These are phyloP conservation scores for Epinephelus cyanopodus DNA, from an alignment of 2,113 vertebrate species.

Conservation along the genomic window DNA sequence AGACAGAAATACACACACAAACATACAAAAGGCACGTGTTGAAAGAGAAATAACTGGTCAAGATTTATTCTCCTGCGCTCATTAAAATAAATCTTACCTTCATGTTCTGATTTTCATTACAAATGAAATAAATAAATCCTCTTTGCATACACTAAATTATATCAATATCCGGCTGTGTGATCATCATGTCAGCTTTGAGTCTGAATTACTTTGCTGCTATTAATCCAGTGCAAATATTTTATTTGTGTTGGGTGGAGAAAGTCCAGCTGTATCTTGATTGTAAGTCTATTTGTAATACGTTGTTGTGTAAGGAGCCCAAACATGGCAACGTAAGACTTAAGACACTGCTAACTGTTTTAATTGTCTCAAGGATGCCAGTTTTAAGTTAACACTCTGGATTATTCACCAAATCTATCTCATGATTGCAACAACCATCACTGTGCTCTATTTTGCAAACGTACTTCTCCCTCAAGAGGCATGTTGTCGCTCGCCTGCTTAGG, in stretches of 20 bases:
- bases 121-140: neutral
- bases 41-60: neutral
- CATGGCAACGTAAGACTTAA: neutral
- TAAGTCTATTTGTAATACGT: neutral
- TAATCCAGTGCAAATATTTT: neutral
- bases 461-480: constrained; percentile 39
- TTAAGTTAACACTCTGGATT: neutral
- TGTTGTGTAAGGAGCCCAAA: neutral
- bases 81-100: neutral
- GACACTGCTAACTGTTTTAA: neutral
- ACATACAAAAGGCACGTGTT: neutral
- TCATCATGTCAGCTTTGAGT: neutral
- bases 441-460: neutral
- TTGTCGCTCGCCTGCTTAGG: constrained; percentile 56
- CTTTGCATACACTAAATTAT: neutral
- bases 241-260: neutral
- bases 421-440: neutral
- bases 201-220: neutral
- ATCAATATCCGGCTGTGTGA: neutral
- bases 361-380: neutral
- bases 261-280: constrained; percentile 10
- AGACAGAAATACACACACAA: neutral
- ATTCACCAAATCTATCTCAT: neutral
- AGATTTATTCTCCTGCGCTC: neutral
- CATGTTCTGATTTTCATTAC: neutral